These are phyloP conservation scores for Chrysolina haemoptera DNA, from an alignment of 2,888 invertebrate genomes.

Conservation along the genomic window DNA sequence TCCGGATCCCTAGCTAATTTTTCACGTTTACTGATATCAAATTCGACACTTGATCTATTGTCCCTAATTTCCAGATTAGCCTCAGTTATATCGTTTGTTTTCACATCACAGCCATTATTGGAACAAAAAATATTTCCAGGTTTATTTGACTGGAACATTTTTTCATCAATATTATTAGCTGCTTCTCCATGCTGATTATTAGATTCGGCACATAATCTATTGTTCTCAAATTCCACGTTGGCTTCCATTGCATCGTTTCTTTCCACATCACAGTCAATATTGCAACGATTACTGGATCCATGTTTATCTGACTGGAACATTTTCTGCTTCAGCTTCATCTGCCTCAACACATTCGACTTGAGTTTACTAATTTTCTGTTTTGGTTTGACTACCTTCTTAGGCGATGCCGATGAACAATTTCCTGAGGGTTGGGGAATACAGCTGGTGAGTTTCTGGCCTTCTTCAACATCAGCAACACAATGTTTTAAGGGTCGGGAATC, in stretches of 20 bases:
- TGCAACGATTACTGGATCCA: neutral
- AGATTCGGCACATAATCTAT: neutral
- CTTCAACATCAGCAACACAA: neutral
- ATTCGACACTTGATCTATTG: neutral
- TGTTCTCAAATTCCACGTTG: slow-evolving; percentile 17
- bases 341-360: slow-evolving; percentile 38
- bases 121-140: neutral
- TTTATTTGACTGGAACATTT: slow-evolving; percentile 35
- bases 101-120: slow-evolving; percentile 31
- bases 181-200: neutral
- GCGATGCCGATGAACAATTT: neutral
- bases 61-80: slow-evolving; percentile 19
- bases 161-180: slow-evolving; percentile 12
- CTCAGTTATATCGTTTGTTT: slow-evolving; percentile 23
- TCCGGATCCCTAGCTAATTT: neutral
- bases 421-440: neutral
- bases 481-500: no score
- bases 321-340: slow-evolving; percentile 41
- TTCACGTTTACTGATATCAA: neutral
- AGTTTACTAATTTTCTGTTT: slow-evolving; percentile 39
- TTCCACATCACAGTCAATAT: slow-evolving; percentile 30
- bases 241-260: slow-evolving; percentile 21
- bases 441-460: neutral
- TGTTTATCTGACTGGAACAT: slow-evolving; percentile 35
- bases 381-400: neutral